Evolutionary conservation across 2,888 invertebrate species (phyloP).

Genomic region (Melinaea menophilus): DNA sequence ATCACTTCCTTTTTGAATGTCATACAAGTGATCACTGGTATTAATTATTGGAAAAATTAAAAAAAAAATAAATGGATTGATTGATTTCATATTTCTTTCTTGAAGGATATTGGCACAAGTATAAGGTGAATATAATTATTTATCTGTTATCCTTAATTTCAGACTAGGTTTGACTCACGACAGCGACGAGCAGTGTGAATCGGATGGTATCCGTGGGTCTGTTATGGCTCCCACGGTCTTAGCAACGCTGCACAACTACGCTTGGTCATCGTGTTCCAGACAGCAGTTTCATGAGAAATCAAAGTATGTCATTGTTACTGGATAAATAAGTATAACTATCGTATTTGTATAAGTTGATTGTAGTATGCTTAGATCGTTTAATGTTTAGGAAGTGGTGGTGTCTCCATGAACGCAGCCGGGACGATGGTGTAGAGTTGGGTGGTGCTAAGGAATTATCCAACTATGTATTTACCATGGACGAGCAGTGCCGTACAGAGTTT

Average conservation of each 20-base stretch:
- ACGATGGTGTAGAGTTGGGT: slow-evolving; percentile 76
- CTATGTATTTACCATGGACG: slow-evolving; percentile 84
- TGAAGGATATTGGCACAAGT: too few relatives aligned
- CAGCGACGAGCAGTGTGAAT: slow-evolving; percentile 81
- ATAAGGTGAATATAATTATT: too few relatives aligned
- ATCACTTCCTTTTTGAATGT: too few relatives aligned
- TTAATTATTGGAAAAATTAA: too few relatives aligned
- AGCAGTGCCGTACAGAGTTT: slow-evolving; percentile 88
- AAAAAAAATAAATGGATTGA: too few relatives aligned
- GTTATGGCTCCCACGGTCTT: slow-evolving; percentile 83
- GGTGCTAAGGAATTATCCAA: slow-evolving; percentile 69
- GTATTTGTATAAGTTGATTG: too few relatives aligned
- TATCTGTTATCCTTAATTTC: slow-evolving; percentile 20
- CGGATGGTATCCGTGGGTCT: slow-evolving; percentile 80
- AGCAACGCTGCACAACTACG: slow-evolving; percentile 85
- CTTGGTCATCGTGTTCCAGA: slow-evolving; percentile 82
- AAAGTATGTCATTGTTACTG: slow-evolving; percentile 55
- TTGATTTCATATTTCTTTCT: too few relatives aligned
- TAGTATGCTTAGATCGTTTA: too few relatives aligned
- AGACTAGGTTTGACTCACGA: slow-evolving; percentile 88
- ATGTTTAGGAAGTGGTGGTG: slow-evolving; percentile 64
- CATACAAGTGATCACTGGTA: too few relatives aligned
- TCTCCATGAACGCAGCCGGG: slow-evolving; percentile 65
- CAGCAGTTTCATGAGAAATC: slow-evolving; percentile 81
- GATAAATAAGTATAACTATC: too few relatives aligned